A percentile compares a stretch with the other conserved stretches of the same genome.
Conservation (phyloP, 2,797 vertebrate genomes). For the Distichodus sexfasciatus region DNA sequence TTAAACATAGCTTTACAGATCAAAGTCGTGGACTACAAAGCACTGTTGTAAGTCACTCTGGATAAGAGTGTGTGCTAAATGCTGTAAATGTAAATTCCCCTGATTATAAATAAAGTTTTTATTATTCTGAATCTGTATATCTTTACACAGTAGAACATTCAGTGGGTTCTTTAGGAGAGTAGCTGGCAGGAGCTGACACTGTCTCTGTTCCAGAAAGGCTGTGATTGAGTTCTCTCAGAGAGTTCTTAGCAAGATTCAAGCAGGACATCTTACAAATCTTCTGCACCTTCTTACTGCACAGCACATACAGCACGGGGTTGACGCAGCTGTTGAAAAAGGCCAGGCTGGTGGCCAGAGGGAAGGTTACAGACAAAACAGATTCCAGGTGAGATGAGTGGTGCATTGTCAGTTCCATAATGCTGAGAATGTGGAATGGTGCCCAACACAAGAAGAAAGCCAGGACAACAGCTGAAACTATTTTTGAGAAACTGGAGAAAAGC, state of each 20-base stretch:
- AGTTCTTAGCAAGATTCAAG: conserved; percentile 84
- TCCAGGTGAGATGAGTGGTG: conserved; percentile 73
- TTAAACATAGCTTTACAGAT: too few relatives aligned
- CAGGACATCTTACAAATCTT: conserved; percentile 76
- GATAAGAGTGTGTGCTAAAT: too few relatives aligned
- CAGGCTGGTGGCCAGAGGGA: conserved; percentile 88
- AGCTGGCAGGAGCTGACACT: conserved; percentile 52
- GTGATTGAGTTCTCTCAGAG: conserved; percentile 85
- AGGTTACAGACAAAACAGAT: conserved; percentile 75
- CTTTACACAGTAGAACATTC: conserved; percentile 61
- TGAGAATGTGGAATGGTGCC: conserved; percentile 89
- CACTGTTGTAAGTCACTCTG: too few relatives aligned
- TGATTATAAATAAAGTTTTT: too few relatives aligned
- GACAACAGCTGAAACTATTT: conserved; percentile 83
- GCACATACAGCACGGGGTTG: conserved; percentile 92
- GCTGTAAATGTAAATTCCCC: too few relatives aligned
- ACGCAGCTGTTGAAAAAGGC: conserved; percentile 96
- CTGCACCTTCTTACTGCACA: conserved; percentile 86
- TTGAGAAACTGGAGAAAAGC: conserved; percentile 84
- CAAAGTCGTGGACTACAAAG: too few relatives aligned
- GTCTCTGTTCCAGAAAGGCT: conserved; percentile 83
- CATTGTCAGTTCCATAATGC: conserved; percentile 85
- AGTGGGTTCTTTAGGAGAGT: conserved; percentile 56
- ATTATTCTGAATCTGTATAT: too few relatives aligned
- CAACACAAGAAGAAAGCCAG: conserved; percentile 92